Base-by-base conservation (phyloP, 2,797 vertebrate genomes). In the Labroides dimidiatus region DNA sequence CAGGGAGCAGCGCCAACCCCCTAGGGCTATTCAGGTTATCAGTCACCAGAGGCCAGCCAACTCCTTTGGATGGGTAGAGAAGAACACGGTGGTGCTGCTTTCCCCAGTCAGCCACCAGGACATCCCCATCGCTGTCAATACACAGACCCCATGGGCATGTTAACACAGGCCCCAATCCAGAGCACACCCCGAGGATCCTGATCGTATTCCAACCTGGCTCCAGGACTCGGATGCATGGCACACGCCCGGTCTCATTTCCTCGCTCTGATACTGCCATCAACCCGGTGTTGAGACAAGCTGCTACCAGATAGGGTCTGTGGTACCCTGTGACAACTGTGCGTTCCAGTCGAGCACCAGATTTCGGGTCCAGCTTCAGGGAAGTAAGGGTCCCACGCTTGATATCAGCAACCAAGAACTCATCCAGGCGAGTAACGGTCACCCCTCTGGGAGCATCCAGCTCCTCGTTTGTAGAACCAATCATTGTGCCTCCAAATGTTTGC, bases 131-230 rank as follows among this genome's bases (percentile, higher is more conserved):
- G 0, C 74, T 75, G 67, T 95, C 94, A 2, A 96, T 93, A 62
- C 94, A 93, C 21, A 96, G 91, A 2, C 95, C 95, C 95, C 95
- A 96, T 1, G 95, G 95, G 51, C 93, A 94, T 43, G 86, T 89
- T 14, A 96, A 92, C 20, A 94, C 83, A 0, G 94, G 93, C 2
- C 94, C 94, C 72, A 94, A 70, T 39, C 90, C 91, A 6, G 92
- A 89, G 65, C 91, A 94, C 45, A 93, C 90, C 0, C 95, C 95
- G n/a, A 96, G 84, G 57, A 95, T 92, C 37, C 91, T 81, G 59
- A 96, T 80, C 0, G 93, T 92, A 71, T 85, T 94, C 94, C 95
- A 95, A 39, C 90, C 86, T 10, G 93, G 90, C 16, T 94, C 92
- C 59, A 95, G 84, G 55, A 96, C 93, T 69, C 95, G 90, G 23